Evolutionary conservation across 2,797 vertebrate species (phyloP), one percentile per base, ranked within the genome.

Genomic region (Lepus townsendii): DNA sequence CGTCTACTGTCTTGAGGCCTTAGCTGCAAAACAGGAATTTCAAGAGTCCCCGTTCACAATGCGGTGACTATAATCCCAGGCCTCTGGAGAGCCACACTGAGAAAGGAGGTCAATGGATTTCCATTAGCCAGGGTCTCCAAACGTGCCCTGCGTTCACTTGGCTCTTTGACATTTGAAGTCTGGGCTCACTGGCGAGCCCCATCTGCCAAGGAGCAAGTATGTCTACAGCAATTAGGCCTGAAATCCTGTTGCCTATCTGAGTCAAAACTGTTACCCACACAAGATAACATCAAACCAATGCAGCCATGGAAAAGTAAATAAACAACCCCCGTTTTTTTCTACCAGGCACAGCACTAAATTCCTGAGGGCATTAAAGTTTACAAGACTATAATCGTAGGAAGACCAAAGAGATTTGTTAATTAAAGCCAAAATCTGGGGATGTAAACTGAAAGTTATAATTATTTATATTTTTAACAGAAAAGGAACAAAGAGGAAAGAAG

Each of bases 181-280:
- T 95, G 94, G 95, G 90, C 96, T 96, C 73, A 83, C 78, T 84
- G 78, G 80, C 90, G 84, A 78, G 30, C 75, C 94, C 88, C 73
- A 78, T 95, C 90, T 96, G 96, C 94, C 96, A 97, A 95, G 73
- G 73, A 94, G 17, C 94, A 96, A 95, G 95, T 94, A 95, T 82
- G 93, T 95, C 78, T 83, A 52, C 42, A 83, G 93, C 95, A 96
- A 96, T 97, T 96, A 97, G 84, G 93, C 92, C 94, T 94, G 90
- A 95, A 95, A 94, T 88, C 84, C 83, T 95, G 88, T 91, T 95
- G 83, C 80, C 89, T 93, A 62, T 95, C 93, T 95, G 90, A 94
- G 95, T 96, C 80, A 96, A 88, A 94, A 96, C 94, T 90, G 96
- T 91, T 87, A 90, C 96, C 90, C 52, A 47, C 88, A 75, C 73